Conservation (phyloP, 2,888 invertebrate genomes). For the Candidula unifasciata region DNA sequence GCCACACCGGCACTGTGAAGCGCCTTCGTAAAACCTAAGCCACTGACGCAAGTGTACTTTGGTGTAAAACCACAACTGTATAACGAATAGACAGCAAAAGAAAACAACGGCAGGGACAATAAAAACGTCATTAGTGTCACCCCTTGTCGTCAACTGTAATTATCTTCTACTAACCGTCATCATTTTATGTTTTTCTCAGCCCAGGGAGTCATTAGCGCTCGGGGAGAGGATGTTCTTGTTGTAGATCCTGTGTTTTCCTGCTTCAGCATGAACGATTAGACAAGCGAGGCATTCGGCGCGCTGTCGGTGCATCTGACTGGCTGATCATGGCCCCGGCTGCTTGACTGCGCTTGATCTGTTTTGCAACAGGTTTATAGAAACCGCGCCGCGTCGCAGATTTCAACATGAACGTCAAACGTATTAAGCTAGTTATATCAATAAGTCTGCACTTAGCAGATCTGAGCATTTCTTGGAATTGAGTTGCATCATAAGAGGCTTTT, state of each 20-base stretch:
- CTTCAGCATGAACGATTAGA: not conserved
- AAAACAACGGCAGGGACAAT: not conserved
- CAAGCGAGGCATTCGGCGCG: not conserved
- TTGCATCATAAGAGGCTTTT: too few species aligned
- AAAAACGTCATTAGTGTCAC: slow-evolving; percentile 19
- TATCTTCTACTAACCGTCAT: not conserved
- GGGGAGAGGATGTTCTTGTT: not conserved
- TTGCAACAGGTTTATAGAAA: not conserved
- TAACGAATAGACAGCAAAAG: not conserved
- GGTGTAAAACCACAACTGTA: not conserved
- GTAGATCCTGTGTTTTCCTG: not conserved
- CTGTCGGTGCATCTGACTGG: not conserved
- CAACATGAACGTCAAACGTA: too few species aligned
- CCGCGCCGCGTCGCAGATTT: not conserved
- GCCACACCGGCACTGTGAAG: too few species aligned
- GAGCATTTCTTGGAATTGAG: too few species aligned
- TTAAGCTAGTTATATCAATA: too few species aligned
- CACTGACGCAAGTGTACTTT: too few species aligned
- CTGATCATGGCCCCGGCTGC: not conserved
- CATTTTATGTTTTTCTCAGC: slow-evolving; percentile 16
- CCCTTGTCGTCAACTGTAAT: slow-evolving; percentile 5
- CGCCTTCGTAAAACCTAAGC: too few species aligned
- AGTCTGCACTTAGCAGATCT: too few species aligned
- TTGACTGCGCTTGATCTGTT: not conserved
- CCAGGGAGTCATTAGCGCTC: not conserved